Evolutionary conservation across 2,888 invertebrate species (phyloP).

Genomic region (Graphium colonna): DNA sequence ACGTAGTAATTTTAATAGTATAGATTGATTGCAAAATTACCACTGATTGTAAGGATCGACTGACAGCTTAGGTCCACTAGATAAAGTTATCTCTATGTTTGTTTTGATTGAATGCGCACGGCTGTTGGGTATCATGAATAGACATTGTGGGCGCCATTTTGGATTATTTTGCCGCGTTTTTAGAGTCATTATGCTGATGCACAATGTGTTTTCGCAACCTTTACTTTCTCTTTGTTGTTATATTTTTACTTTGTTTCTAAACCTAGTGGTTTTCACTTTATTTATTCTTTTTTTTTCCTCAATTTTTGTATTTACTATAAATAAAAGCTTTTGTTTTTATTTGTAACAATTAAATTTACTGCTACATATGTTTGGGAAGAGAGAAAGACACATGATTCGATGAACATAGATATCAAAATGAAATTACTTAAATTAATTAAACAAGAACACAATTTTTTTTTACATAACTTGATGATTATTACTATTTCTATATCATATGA

Average conservation of each 20-base stretch:
- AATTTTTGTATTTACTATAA: too few relatives aligned
- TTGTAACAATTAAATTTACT: too few relatives aligned
- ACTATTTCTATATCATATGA: too few relatives aligned
- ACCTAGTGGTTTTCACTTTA: not conserved
- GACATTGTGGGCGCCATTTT: not conserved
- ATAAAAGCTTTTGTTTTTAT: not conserved
- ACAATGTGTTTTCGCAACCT: not conserved
- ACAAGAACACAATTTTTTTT: too few relatives aligned
- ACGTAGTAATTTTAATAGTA: not conserved
- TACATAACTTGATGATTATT: too few relatives aligned
- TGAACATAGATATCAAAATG: too few relatives aligned
- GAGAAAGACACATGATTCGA: too few relatives aligned
- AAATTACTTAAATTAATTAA: too few relatives aligned
- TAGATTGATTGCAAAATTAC: slow-evolving; percentile 36
- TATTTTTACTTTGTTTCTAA: not conserved
- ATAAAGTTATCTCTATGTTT: slow-evolving; percentile 49
- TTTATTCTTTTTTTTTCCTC: not conserved
- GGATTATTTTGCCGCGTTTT: not conserved
- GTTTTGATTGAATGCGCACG: slow-evolving; percentile 34
- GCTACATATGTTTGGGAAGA: too few relatives aligned
- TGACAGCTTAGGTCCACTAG: slow-evolving; percentile 69
- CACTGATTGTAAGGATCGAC: slow-evolving; percentile 48
- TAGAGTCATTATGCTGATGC: not conserved
- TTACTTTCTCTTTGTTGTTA: not conserved
- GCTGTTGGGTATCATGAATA: slow-evolving; percentile 21